phyloP scores from a whole-genome alignment of 2,797 vertebrate species.

The Merluccius polli region DNA sequence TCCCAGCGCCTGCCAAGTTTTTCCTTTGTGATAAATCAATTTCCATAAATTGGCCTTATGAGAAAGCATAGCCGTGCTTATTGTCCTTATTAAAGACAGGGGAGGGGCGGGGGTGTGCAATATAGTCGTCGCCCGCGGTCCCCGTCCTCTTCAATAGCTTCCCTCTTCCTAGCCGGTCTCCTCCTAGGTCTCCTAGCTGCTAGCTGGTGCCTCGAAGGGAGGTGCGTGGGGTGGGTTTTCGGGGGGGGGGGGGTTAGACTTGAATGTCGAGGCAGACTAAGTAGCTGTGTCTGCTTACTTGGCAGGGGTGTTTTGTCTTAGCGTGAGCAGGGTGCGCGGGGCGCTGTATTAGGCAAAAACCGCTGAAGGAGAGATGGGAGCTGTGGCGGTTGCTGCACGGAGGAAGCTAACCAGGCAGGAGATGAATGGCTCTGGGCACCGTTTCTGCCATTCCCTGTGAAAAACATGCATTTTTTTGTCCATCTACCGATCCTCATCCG shows the following conservation, averaged over 20 bases:
- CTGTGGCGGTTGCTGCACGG: background rate
- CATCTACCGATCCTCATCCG: background rate
- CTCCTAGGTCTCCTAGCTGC: no score
- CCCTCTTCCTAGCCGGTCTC: constrained; percentile 22
- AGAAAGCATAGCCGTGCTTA: constrained; percentile 57
- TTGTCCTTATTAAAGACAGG: constrained; percentile 66
- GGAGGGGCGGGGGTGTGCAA: constrained; percentile 40
- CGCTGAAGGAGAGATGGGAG: constrained; percentile 37
- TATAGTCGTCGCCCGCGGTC: constrained; percentile 59
- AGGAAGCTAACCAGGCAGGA: constrained; percentile 20
- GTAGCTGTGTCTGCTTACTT: constrained; percentile 58
- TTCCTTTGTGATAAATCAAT: constrained; percentile 64
- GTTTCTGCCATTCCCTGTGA: background rate
- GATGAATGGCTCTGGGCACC: constrained; percentile 37
- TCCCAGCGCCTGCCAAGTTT: constrained; percentile 44
- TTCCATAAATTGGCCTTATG: constrained; percentile 61
- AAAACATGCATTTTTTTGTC: background rate
- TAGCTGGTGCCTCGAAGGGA: background rate
- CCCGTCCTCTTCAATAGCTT: constrained; percentile 49
- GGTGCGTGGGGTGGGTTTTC: background rate
- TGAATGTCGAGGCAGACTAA: constrained; percentile 60
- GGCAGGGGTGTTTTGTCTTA: constrained; percentile 64
- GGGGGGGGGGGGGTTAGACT: constrained; percentile 28
- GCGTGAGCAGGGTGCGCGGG: constrained; percentile 48
- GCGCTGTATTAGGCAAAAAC: constrained; percentile 51